Evolutionary conservation across 2,888 invertebrate genomes (phyloP).

Genomic region (Helicoverpa assulta): DNA sequence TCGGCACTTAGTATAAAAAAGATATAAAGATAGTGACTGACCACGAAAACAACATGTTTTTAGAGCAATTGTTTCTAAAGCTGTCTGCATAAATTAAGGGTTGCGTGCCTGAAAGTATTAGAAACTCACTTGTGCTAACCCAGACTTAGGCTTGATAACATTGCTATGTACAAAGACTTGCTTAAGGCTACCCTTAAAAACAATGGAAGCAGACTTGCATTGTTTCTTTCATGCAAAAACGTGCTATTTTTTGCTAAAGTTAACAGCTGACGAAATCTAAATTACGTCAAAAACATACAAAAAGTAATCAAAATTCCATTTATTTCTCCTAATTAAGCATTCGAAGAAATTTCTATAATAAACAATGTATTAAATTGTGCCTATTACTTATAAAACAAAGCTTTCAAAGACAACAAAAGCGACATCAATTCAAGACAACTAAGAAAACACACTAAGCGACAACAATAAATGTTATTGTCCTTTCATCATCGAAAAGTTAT

Average conservation of each 20-base stretch:
- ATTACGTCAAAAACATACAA: background rate
- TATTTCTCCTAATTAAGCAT: background rate
- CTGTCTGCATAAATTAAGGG: conserved; percentile 54
- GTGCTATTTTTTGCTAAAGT: background rate
- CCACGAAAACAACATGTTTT: conserved; percentile 55
- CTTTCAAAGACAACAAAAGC: background rate
- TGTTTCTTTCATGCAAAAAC: conserved; percentile 12
- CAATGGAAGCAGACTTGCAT: conserved; percentile 23
- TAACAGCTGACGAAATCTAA: background rate
- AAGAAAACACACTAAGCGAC: background rate
- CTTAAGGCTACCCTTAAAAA: conserved; percentile 43
- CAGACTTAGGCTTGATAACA: conserved; percentile 53
- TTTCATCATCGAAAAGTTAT: conserved; percentile 60
- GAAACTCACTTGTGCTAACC: conserved; percentile 51
- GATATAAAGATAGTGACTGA: conserved; percentile 42
- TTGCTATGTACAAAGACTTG: conserved; percentile 54
- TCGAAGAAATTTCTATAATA: background rate
- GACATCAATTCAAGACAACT: background rate
- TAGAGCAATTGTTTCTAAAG: conserved; percentile 50
- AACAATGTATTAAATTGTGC: background rate
- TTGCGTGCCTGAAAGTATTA: conserved; percentile 59
- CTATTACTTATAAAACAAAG: background rate
- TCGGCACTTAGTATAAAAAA: conserved; percentile 30
- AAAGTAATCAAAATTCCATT: no score
- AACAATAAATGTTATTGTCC: conserved; percentile 47